A percentile compares a stretch with the other conserved stretches of the same genome.
phyloP scores from a whole-genome alignment of 2,113 vertebrate genomes.

The Oceanites oceanicus region DNA sequence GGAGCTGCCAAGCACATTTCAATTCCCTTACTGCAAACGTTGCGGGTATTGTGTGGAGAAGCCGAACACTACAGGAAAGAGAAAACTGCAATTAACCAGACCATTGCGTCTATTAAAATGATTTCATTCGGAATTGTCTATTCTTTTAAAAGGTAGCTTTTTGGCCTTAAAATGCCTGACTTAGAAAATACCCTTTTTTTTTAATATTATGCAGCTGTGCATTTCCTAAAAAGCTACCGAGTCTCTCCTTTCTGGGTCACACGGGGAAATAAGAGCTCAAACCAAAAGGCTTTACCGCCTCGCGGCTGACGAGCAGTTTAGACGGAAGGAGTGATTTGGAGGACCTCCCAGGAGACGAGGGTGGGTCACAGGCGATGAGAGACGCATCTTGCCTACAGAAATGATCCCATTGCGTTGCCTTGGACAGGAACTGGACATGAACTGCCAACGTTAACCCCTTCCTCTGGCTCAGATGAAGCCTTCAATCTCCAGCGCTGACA shows the following conservation, averaged over 20 bases:
- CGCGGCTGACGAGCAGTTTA: not conserved
- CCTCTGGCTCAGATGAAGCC: not conserved
- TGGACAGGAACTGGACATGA: not conserved
- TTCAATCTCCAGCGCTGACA: not conserved
- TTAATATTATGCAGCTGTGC: accelerated
- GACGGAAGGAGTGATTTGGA: not conserved
- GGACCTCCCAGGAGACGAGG: not conserved
- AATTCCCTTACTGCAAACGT: not conserved
- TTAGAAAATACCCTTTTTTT: not conserved
- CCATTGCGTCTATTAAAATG: not conserved
- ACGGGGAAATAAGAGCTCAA: not conserved
- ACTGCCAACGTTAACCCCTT: not conserved
- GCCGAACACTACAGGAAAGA: not conserved
- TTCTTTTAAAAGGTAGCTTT: not conserved
- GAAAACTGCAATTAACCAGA: not conserved
- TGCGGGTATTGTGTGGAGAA: not conserved
- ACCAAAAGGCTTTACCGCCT: not conserved
- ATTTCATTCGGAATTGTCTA: not conserved
- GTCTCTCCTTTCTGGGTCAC: not conserved
- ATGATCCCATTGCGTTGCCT: not conserved
- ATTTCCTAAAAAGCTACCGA: not conserved
- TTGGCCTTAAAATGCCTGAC: not conserved
- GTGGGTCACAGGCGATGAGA: not conserved
- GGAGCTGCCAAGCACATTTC: not conserved
- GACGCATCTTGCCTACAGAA: not conserved